Evolutionary conservation across 1,140 invertebrate species (phyloP).

Genomic region (Kradibia gibbosae): DNA sequence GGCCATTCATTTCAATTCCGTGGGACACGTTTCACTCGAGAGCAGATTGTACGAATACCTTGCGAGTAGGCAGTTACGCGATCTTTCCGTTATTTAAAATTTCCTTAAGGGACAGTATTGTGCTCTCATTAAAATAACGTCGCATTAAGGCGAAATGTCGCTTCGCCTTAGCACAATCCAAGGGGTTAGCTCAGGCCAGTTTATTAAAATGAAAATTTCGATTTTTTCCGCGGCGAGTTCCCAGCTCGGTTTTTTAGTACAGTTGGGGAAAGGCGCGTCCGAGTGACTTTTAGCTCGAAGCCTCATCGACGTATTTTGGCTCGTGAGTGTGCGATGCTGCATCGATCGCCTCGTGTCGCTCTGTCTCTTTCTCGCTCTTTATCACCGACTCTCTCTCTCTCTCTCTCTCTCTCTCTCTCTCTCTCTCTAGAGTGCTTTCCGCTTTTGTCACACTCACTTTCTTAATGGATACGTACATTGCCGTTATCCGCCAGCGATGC

Average conservation of each 20-base stretch:
- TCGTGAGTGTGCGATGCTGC: slow-evolving; percentile 7
- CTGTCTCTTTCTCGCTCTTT: background rate
- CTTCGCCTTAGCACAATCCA: no score
- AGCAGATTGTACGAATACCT: no score
- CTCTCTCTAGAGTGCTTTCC: background rate
- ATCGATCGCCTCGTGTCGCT: background rate
- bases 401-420: background rate
- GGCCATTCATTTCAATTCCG: no score
- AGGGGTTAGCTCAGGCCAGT: no score
- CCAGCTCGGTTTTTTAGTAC: background rate
- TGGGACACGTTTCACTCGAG: no score
- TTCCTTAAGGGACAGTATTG: no score
- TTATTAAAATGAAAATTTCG: background rate
- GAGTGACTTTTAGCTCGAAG: background rate
- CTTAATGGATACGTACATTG: background rate
- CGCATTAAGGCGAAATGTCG: no score
- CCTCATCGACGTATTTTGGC: slow-evolving; percentile 23
- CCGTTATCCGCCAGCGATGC: background rate
- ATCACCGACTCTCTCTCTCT: background rate
- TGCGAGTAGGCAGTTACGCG: no score
- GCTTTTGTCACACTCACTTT: background rate
- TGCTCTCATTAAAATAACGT: no score
- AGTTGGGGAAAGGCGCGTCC: background rate
- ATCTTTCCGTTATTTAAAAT: no score
- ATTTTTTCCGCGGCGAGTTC: background rate